Conservation (phyloP, 2,888 invertebrate genomes). For the Hypolimnas misippus region DNA sequence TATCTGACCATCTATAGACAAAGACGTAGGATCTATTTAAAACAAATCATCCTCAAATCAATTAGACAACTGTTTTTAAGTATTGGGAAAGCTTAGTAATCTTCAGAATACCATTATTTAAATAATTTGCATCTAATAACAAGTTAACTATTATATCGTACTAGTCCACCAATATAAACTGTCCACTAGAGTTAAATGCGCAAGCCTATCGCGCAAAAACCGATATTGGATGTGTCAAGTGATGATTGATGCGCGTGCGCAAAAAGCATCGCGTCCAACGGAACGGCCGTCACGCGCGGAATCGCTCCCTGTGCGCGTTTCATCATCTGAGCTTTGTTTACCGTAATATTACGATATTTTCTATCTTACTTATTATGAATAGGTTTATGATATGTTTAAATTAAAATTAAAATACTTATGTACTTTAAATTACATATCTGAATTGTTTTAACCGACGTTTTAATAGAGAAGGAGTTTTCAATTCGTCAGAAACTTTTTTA, state of each 20-base stretch:
- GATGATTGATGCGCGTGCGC: constrained; percentile 76
- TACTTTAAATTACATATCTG: too few species aligned
- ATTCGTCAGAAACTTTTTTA: too few species aligned
- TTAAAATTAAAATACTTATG: too few species aligned
- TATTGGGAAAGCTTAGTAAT: too few species aligned
- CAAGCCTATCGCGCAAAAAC: constrained; percentile 65
- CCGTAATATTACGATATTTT: constrained; percentile 40
- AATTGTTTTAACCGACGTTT: too few species aligned
- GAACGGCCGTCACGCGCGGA: constrained; percentile 64
- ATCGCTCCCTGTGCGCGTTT: constrained; percentile 48
- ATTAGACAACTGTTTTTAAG: too few species aligned
- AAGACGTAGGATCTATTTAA: too few species aligned
- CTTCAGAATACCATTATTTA: not conserved
- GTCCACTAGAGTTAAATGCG: constrained; percentile 43
- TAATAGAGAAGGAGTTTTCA: too few species aligned
- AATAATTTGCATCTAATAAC: constrained; percentile 10
- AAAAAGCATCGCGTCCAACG: constrained; percentile 74
- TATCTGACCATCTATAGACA: too few species aligned
- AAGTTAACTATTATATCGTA: constrained; percentile 27
- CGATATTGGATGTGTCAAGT: constrained; percentile 82
- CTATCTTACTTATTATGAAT: constrained; percentile 11
- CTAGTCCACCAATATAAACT: constrained; percentile 37
- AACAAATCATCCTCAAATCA: too few species aligned
- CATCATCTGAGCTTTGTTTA: constrained; percentile 47
- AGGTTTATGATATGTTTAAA: constrained; percentile 1